phyloP scores from a whole-genome alignment of 2,113 vertebrate genomes.

The Myodes glareolus region DNA sequence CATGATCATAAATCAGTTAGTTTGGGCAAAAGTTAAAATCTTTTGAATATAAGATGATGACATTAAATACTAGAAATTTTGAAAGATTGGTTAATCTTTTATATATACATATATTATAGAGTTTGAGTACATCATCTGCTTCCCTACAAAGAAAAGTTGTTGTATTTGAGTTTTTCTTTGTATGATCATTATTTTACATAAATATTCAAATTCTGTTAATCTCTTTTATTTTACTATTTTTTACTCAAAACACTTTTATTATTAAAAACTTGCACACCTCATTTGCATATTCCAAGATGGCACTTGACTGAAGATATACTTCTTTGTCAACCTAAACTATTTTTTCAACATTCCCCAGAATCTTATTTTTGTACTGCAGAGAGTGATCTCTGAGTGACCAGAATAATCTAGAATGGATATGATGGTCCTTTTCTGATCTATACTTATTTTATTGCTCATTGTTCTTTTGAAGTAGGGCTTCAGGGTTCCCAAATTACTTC shows the following conservation, averaged over 20 bases:
- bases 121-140: neutral
- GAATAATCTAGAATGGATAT: neutral
- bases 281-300: neutral
- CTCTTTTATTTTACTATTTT: neutral
- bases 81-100: neutral
- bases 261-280: neutral
- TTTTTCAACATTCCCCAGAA: neutral
- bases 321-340: neutral
- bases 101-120: neutral
- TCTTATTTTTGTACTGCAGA: neutral
- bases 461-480: neutral
- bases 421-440: neutral
- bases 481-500: neutral
- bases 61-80: constrained; percentile 4
- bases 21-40: neutral
- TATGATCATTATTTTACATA: neutral
- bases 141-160: neutral
- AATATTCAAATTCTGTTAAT: neutral
- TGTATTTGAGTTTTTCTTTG: constrained; percentile 5
- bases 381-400: neutral
- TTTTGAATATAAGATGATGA: constrained; percentile 1
- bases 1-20: neutral
- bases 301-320: neutral
- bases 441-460: neutral
- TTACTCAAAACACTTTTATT: neutral